Conservation (phyloP, 2,888 invertebrate species). For the Halocaridina rubra region DNA sequence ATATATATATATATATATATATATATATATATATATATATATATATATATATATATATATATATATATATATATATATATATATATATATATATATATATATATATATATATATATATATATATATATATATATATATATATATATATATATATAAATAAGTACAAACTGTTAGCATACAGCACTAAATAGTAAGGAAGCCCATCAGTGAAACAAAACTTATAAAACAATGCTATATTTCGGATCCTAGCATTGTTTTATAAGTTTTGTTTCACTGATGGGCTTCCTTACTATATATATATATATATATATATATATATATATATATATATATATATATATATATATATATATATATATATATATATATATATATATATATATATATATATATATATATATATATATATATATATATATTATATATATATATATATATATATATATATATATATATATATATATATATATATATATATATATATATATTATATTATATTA, state of each 20-base stretch:
- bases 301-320: background rate
- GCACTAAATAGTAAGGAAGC: no score
- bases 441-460: background rate
- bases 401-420: background rate
- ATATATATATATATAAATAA: no score
- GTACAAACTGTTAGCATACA: no score
- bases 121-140: constrained; percentile 15
- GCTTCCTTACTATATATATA: no score
- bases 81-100: constrained; percentile 16
- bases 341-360: background rate
- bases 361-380: background rate
- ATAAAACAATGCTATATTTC: background rate
- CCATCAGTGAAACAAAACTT: constrained; percentile 1
- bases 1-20: constrained; percentile 22
- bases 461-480: constrained; percentile 13
- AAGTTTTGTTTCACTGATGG: background rate
- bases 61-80: constrained; percentile 15
- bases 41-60: constrained; percentile 15
- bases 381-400: background rate
- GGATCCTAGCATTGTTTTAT: background rate
- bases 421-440: constrained; percentile 2
- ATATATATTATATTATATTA: background rate
- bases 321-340: background rate
- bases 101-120: constrained; percentile 15
- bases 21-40: constrained; percentile 15